Evolutionary conservation across 2,888 invertebrate species (phyloP), one percentile per base, ranked within the genome.

Genomic region (Pristionchus exspectatus): DNA sequence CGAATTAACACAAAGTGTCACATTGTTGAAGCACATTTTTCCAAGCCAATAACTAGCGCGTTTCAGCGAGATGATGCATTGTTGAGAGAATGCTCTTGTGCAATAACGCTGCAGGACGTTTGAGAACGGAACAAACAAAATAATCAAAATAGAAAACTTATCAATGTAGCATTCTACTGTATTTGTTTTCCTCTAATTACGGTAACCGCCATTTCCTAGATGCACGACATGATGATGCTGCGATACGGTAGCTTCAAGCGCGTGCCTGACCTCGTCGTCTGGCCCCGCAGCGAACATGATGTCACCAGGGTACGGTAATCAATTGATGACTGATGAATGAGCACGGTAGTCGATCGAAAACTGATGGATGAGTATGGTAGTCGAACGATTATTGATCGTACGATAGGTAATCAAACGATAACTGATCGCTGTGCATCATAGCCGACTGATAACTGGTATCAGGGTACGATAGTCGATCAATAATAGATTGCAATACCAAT

Each of bases 251-350:
- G 97, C 90, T 95, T 95, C 90, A 97, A 97, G 94, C 96, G 98
- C 93, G 97, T 99, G 95, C 98, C 98, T 3, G 99, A 99, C 95
- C 95, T 98, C 24, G 97, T 99, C 0, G 96, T 98, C 1, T 99
- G 98, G 98, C 98, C 98, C 74, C 96, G 91, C 86, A 91, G 69
- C 27, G 94, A 94, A 74, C 72, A 87, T n/a, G 92, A 93, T 12
- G 91, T 92, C 18, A 90, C 90, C 50, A 86, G 93, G 90, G 92
- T 91, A 81, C 66, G 33, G 33, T 56, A 72, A 33, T 1, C 50
- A 14, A 44, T 77, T 16, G 10, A 24, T 2, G 24, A 24, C 18
- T 16, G 21, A 44, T 54, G 16, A 1, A 4, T 44, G 7, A 9
- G 1, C 90, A 66, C 72, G 24, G 18, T 27, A 69, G 66, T 2